Conservation (phyloP, 2,888 invertebrate genomes). For the Oconnorella tubifera region DNA sequence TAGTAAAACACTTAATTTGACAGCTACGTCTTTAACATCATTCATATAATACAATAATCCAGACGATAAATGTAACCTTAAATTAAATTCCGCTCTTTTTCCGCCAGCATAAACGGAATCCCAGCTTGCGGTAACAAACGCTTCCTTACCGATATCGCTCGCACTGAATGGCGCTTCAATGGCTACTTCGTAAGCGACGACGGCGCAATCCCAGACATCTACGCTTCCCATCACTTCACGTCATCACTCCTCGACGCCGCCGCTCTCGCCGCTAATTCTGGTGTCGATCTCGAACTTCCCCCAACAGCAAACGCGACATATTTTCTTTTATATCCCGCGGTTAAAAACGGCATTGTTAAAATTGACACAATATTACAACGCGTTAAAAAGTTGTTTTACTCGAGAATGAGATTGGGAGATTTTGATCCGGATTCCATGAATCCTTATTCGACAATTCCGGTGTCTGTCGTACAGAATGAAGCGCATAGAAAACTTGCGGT, state of each 20-base stretch:
- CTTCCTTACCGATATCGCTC: slow-evolving; percentile 33
- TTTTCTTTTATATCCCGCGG: slow-evolving; percentile 16
- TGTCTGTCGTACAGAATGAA: slow-evolving; percentile 35
- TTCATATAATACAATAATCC: no score
- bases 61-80: no score
- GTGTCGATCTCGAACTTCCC: slow-evolving; percentile 35
- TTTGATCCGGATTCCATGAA: slow-evolving; percentile 43
- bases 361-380: slow-evolving; percentile 22
- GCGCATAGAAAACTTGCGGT: slow-evolving; percentile 39
- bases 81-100: no score
- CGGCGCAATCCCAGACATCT: slow-evolving; percentile 35
- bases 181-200: slow-evolving; percentile 40
- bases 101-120: slow-evolving; percentile 41
- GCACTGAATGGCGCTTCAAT: slow-evolving; percentile 34
- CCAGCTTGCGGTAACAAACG: slow-evolving; percentile 38
- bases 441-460: slow-evolving; percentile 40
- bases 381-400: slow-evolving; percentile 36
- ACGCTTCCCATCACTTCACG: slow-evolving; percentile 30
- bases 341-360: slow-evolving; percentile 5
- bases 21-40: no score
- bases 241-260: slow-evolving; percentile 29
- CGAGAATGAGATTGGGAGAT: slow-evolving; percentile 37
- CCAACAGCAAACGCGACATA: background rate
- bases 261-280: slow-evolving; percentile 31
- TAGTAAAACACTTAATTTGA: no score